Conservation (phyloP, 2,888 invertebrate genomes). For the Prosapia bicincta region DNA sequence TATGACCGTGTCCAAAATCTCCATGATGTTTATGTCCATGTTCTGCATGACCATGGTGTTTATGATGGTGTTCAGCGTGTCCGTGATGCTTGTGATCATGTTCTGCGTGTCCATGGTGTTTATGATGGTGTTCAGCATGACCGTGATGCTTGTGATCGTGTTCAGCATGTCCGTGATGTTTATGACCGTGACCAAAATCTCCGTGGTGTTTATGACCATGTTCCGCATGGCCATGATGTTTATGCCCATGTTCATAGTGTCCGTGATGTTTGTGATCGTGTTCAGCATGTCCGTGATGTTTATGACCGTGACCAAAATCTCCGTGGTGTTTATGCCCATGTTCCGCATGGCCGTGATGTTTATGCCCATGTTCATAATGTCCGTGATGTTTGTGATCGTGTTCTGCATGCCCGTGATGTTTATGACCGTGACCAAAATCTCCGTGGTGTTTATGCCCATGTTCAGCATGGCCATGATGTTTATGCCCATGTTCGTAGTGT, state of each 20-base stretch:
- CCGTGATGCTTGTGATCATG: slow-evolving; percentile 14
- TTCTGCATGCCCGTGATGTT: slow-evolving; percentile 31
- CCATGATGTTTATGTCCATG: slow-evolving; percentile 16
- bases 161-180: slow-evolving; percentile 11
- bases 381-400: slow-evolving; percentile 37
- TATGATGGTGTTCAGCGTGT: slow-evolving; percentile 4
- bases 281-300: slow-evolving; percentile 25
- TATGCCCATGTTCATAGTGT: slow-evolving; percentile 32
- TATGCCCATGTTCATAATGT: slow-evolving; percentile 34
- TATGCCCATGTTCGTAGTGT: slow-evolving; percentile 29
- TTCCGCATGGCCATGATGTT: slow-evolving; percentile 33
- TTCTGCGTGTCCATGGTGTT: slow-evolving; percentile 1
- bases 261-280: slow-evolving; percentile 34
- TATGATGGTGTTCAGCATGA: background rate
- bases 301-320: slow-evolving; percentile 24
- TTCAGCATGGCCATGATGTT: slow-evolving; percentile 23
- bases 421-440: slow-evolving; percentile 31
- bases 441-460: slow-evolving; percentile 31
- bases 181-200: slow-evolving; percentile 7
- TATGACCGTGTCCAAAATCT: slow-evolving; percentile 1
- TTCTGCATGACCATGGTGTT: slow-evolving; percentile 9
- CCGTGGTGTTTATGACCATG: slow-evolving; percentile 23
- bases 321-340: slow-evolving; percentile 36
- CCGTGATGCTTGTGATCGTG: slow-evolving; percentile 15
- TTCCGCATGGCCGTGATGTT: slow-evolving; percentile 36